Conservation (phyloP, 2,113 vertebrate species). For the Tragelaphus scriptus region DNA sequence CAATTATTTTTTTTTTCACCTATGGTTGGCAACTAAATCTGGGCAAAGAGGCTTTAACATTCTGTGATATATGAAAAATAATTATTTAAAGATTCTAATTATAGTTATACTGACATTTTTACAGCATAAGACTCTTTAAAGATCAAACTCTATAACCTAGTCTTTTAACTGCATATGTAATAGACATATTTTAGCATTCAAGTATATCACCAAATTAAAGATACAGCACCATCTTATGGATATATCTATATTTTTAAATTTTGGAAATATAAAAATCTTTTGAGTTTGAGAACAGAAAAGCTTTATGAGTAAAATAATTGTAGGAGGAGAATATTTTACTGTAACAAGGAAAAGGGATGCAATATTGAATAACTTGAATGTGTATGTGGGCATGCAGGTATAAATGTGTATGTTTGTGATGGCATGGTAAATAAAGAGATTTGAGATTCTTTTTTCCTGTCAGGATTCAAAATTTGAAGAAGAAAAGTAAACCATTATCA, state of each 20-base stretch:
- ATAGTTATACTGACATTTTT: constrained; percentile 32
- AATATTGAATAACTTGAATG: background rate
- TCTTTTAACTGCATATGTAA: constrained; percentile 33
- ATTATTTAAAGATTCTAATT: constrained; percentile 62
- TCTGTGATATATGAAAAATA: constrained; percentile 66
- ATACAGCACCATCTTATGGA: constrained; percentile 86
- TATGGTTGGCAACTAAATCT: constrained; percentile 17
- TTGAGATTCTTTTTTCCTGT: background rate
- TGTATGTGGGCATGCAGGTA: background rate
- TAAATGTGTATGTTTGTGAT: background rate
- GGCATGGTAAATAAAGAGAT: background rate
- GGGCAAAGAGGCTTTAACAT: constrained; percentile 60
- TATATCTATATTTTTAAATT: constrained; percentile 72
- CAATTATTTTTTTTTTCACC: constrained; percentile 39
- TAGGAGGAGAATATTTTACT: background rate
- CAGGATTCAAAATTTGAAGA: background rate
- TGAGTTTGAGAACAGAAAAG: background rate
- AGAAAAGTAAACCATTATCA: background rate
- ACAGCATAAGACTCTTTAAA: constrained; percentile 47
- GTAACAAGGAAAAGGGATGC: background rate
- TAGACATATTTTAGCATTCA: constrained; percentile 50
- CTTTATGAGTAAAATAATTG: background rate
- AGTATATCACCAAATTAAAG: constrained; percentile 73
- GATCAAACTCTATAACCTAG: constrained; percentile 7
- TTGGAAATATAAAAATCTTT: constrained; percentile 39